These are phyloP conservation scores for Heliconius sara DNA, from an alignment of 2,888 invertebrate species.

Conservation along the genomic window DNA sequence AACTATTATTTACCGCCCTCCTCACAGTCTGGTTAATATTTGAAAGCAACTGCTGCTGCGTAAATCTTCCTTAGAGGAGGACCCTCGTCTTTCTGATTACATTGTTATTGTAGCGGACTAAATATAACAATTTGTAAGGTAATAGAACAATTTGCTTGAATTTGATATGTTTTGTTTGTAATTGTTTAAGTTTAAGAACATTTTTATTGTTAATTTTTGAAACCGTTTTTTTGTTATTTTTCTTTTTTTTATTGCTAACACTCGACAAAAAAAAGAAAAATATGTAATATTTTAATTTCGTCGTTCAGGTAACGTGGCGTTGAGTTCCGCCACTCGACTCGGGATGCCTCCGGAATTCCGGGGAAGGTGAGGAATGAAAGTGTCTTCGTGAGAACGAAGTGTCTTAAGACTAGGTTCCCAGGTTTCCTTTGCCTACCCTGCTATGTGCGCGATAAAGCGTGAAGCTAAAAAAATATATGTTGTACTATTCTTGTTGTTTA, in stretches of 20 bases:
- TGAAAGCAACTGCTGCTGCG: slow-evolving; percentile 56
- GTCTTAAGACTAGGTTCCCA: too few relatives aligned
- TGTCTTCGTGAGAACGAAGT: too few relatives aligned
- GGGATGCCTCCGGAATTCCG: too few relatives aligned
- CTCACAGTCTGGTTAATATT: slow-evolving; percentile 63
- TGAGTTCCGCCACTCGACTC: neutral
- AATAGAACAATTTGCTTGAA: neutral
- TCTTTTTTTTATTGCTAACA: neutral
- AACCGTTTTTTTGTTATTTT: too few relatives aligned
- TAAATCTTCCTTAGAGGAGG: slow-evolving; percentile 56
- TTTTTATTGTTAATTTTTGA: neutral
- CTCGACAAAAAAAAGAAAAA: too few relatives aligned
- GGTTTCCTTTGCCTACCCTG: too few relatives aligned
- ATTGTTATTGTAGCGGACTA: slow-evolving; percentile 46
- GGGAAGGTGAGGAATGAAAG: too few relatives aligned
- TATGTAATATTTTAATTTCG: too few relatives aligned
- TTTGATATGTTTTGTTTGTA: neutral
- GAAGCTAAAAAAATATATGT: too few relatives aligned
- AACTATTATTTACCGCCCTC: slow-evolving; percentile 53
- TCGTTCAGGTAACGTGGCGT: neutral
- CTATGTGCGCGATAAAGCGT: too few relatives aligned
- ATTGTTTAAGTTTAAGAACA: neutral
- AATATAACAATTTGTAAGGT: slow-evolving; percentile 37
- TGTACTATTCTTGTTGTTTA: too few relatives aligned
- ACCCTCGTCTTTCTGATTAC: slow-evolving; percentile 54